These are phyloP conservation scores for Fragariocoptes setiger DNA, from an alignment of 1,140 invertebrate species.

Conservation along the genomic window DNA sequence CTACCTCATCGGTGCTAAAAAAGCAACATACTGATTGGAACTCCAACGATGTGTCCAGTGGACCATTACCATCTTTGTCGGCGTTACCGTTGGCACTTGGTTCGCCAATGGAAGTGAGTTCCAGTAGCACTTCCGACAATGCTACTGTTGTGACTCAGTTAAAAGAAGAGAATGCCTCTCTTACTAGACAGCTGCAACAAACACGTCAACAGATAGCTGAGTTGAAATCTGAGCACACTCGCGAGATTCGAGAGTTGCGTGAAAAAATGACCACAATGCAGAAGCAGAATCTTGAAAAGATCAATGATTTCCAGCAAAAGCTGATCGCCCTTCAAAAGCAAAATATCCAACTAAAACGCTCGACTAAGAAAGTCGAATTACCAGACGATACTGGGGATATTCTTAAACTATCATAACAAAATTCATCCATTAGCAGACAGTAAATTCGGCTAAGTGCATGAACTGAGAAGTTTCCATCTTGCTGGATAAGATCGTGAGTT, in stretches of 20 bases:
- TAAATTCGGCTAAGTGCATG: too few species aligned
- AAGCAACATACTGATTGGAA: not conserved
- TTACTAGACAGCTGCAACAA: slow-evolving; percentile 52
- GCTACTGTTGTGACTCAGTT: slow-evolving; percentile 79
- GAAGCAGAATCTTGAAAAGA: slow-evolving; percentile 43
- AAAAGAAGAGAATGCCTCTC: slow-evolving; percentile 59
- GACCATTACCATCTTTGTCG: too few species aligned
- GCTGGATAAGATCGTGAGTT: too few species aligned
- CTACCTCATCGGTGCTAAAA: slow-evolving; percentile 1
- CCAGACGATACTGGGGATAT: too few species aligned
- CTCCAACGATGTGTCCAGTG: too few species aligned
- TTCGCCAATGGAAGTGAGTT: too few species aligned
- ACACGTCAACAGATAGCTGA: slow-evolving; percentile 72
- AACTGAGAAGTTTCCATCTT: too few species aligned
- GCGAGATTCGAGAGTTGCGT: slow-evolving; percentile 46
- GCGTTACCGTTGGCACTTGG: too few species aligned
- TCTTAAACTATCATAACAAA: too few species aligned
- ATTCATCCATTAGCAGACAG: too few species aligned
- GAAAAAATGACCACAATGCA: slow-evolving; percentile 46
- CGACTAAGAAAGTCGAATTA: too few species aligned
- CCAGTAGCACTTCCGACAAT: slow-evolving; percentile 67
- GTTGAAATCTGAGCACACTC: slow-evolving; percentile 62
- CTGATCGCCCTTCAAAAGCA: slow-evolving; percentile 21
- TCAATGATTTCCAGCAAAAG: slow-evolving; percentile 23
- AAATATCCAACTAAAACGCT: too few species aligned